Evolutionary conservation across 2,888 invertebrate genomes (phyloP).

Genomic region (Thyatira batis): DNA sequence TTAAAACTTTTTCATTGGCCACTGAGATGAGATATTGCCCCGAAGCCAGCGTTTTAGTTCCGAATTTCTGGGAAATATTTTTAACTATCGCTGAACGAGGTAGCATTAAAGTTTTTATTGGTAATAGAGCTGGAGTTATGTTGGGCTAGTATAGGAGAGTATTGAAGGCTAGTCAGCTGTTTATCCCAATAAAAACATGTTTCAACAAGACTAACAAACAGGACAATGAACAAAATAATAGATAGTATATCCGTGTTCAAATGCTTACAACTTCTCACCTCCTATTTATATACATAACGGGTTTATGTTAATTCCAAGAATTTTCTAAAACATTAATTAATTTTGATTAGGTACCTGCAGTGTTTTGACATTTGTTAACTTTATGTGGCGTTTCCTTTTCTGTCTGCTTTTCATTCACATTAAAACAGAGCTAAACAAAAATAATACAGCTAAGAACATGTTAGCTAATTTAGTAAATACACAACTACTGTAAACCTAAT

Average conservation of each 20-base stretch:
- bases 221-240: background rate
- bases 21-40: conserved; percentile 48
- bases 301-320: too few relatives aligned
- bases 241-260: too few relatives aligned
- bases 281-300: too few relatives aligned
- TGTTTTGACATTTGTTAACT: too few relatives aligned
- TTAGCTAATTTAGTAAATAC: background rate
- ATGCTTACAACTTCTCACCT: too few relatives aligned
- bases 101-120: conserved; percentile 28
- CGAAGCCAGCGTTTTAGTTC: conserved; percentile 37
- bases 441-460: background rate
- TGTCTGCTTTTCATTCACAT: too few relatives aligned
- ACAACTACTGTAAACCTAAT: background rate
- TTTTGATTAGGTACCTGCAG: too few relatives aligned
- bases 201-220: background rate
- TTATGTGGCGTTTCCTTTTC: too few relatives aligned
- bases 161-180: background rate
- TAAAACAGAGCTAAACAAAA: background rate
- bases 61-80: conserved; percentile 33
- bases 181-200: background rate
- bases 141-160: background rate
- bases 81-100: conserved; percentile 24
- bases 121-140: conserved; percentile 9
- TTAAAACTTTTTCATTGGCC: conserved; percentile 70
- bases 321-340: too few relatives aligned